Percentiles rank a stretch among this genome's conserved stretches.
Evolutionary conservation across 2,888 invertebrate species (phyloP).

Genomic region (Tethea ocularis): DNA sequence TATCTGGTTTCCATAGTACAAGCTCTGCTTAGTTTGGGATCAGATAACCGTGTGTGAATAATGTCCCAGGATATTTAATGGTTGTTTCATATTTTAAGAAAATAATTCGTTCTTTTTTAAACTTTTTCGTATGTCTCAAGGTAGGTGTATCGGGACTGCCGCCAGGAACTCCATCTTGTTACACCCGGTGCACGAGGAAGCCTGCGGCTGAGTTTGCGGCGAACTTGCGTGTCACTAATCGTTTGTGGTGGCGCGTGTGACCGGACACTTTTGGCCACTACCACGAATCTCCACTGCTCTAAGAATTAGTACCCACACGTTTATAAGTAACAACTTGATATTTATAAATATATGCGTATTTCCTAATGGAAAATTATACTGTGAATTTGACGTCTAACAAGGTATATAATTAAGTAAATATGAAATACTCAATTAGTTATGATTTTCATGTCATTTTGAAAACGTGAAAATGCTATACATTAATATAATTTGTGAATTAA

Average conservation of each 20-base stretch:
- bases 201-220: constrained; percentile 28
- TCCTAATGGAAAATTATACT: too few species aligned
- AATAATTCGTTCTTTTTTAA: not conserved
- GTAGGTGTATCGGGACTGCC: not conserved
- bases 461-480: too few species aligned
- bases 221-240: constrained; percentile 29
- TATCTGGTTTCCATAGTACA: too few species aligned
- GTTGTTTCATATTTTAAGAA: too few species aligned
- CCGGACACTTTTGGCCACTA: constrained; percentile 22
- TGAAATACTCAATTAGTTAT: too few species aligned
- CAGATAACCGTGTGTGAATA: too few species aligned
- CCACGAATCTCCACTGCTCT: constrained; percentile 13
- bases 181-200: constrained; percentile 10
- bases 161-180: constrained; percentile 4
- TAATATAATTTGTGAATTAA: constrained; percentile 1
- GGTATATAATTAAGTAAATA: too few species aligned
- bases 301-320: too few species aligned
- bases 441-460: not conserved
- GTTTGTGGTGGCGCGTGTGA: constrained; percentile 36
- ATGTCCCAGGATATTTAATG: too few species aligned
- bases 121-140: not conserved
- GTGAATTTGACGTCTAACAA: too few species aligned
- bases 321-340: not conserved
- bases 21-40: too few species aligned
- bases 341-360: too few species aligned